phyloP scores from a whole-genome alignment of 2,888 invertebrate species.

The Diarsia dahlii region DNA sequence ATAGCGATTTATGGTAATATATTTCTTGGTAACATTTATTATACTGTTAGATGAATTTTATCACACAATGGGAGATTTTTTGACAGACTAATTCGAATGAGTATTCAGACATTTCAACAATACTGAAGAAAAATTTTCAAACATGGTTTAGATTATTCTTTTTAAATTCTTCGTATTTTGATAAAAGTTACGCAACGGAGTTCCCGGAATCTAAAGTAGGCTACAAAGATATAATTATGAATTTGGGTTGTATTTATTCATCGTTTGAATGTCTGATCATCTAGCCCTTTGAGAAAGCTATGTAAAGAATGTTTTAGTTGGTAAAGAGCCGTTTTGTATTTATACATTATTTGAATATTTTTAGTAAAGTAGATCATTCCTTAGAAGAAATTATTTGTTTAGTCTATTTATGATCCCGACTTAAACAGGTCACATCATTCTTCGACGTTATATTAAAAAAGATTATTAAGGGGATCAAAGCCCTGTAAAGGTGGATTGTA shows the following conservation, averaged over 20 bases:
- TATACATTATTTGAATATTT: background rate
- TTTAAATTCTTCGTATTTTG: background rate
- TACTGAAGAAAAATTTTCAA: background rate
- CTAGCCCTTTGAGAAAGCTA: background rate
- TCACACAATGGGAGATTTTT: background rate
- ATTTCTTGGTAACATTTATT: conserved; percentile 53
- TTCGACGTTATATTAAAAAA: background rate
- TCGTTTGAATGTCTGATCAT: background rate
- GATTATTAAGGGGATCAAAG: background rate
- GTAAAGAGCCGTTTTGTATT: background rate
- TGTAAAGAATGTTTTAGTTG: background rate
- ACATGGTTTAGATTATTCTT: background rate
- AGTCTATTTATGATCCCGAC: background rate
- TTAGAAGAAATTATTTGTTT: background rate
- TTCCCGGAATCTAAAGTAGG: background rate
- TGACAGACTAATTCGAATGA: background rate
- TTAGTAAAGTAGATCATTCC: background rate
- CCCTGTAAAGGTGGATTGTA: no score
- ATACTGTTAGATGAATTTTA: conserved; percentile 29
- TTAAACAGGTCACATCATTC: background rate
- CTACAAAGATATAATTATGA: background rate
- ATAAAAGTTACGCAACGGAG: background rate
- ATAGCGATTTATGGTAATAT: conserved; percentile 61
- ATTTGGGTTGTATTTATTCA: conserved; percentile 10
- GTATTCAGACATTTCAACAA: background rate